A percentile compares a stretch with the other conserved stretches of the same genome.
Evolutionary conservation across 2,888 invertebrate genomes (phyloP).

Genomic region (Lamproptera curius): DNA sequence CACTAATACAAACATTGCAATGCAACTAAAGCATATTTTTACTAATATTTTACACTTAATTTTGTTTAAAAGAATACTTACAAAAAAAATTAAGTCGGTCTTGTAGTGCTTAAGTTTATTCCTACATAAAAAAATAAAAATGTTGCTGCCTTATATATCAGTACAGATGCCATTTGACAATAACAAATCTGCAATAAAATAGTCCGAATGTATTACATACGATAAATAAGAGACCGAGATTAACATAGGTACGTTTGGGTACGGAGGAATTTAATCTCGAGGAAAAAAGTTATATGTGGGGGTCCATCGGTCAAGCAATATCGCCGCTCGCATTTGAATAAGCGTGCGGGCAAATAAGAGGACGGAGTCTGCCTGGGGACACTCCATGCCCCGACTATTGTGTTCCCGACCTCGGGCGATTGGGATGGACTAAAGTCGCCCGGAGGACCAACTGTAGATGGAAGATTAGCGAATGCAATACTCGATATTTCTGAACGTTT

Average conservation of each 20-base stretch:
- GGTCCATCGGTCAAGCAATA: constrained; percentile 9
- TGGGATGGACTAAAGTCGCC: background rate
- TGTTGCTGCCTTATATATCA: no score
- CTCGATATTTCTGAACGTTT: no score
- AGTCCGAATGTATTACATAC: background rate
- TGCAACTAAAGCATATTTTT: no score
- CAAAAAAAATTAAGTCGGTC: no score
- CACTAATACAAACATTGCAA: no score
- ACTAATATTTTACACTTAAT: no score
- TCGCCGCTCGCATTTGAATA: constrained; percentile 9
- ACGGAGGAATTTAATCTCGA: constrained; percentile 10
- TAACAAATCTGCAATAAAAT: background rate
- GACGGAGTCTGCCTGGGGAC: background rate
- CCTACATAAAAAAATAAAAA: no score
- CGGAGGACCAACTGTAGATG: background rate
- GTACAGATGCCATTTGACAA: no score
- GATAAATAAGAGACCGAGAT: background rate
- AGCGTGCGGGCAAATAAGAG: constrained; percentile 8
- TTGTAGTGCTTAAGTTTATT: no score
- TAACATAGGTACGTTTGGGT: background rate
- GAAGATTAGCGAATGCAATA: background rate
- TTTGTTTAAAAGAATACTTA: no score
- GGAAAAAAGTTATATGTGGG: constrained; percentile 4
- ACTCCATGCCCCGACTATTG: background rate
- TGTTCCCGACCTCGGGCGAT: background rate